A percentile compares a stretch with the other conserved stretches of the same genome.
phyloP scores from a whole-genome alignment of 2,797 vertebrate species.

The Falco cherrug region DNA sequence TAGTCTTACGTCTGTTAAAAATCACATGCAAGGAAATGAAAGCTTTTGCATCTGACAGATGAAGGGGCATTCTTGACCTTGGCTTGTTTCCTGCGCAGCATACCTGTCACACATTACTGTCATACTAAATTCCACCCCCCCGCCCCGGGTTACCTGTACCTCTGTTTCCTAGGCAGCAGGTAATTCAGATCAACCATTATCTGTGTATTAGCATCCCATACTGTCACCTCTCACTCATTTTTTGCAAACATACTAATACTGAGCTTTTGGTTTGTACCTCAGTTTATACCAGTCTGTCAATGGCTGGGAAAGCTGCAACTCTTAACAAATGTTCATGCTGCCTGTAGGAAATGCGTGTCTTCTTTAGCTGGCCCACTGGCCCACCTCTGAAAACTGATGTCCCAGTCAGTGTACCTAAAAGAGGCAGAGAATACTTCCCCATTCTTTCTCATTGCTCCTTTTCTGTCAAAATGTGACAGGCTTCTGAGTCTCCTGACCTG shows the following conservation, averaged over 20 bases:
- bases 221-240: background rate
- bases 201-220: background rate
- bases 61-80: background rate
- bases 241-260: background rate
- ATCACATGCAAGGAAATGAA: background rate
- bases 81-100: background rate
- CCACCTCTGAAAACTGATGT: background rate
- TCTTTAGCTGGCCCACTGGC: accelerated
- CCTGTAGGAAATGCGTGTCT: background rate
- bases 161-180: background rate
- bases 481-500: background rate
- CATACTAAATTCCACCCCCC: background rate
- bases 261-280: background rate
- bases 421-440: background rate
- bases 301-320: background rate
- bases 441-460: background rate
- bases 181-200: background rate
- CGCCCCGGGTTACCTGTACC: background rate
- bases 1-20: background rate
- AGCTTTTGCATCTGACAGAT: background rate
- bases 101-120: background rate
- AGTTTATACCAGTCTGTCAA: background rate
- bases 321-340: background rate
- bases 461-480: background rate
- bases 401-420: background rate